These are phyloP conservation scores for Mylabris phalerata DNA, from an alignment of 1,140 invertebrate genomes.

Conservation along the genomic window DNA sequence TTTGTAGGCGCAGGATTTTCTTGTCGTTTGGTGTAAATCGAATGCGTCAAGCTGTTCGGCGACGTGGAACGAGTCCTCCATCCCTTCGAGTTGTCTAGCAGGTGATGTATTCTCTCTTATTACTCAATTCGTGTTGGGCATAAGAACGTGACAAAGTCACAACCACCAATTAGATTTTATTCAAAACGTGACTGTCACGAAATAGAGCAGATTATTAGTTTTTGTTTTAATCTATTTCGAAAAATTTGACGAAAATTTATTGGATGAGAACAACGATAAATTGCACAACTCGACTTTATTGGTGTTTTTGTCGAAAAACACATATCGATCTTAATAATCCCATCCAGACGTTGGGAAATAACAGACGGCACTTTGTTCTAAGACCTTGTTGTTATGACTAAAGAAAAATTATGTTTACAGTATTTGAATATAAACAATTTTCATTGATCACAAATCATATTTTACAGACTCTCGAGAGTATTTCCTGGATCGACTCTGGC, in stretches of 20 bases:
- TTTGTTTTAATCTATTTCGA: constrained; percentile 9
- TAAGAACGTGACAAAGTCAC: constrained; percentile 8
- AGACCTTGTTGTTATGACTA: too few relatives aligned
- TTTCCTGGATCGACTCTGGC: constrained; percentile 38
- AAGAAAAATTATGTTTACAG: too few relatives aligned
- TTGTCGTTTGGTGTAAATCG: constrained; percentile 27
- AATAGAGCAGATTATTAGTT: constrained; percentile 22
- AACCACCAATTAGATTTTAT: constrained; percentile 11
- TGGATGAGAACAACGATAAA: not conserved
- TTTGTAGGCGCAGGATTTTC: constrained; percentile 37
- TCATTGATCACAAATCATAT: constrained; percentile 14
- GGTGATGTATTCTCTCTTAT: constrained; percentile 23
- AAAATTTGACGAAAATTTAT: constrained; percentile 6
- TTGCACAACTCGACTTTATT: not conserved
- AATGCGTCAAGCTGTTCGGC: constrained; percentile 45
- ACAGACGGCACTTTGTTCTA: not conserved
- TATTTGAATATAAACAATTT: too few relatives aligned
- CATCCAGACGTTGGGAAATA: constrained; percentile 3
- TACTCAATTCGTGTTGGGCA: constrained; percentile 2
- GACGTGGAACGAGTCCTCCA: constrained; percentile 43
- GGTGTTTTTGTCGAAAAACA: not conserved
- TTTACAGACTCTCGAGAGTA: constrained; percentile 43
- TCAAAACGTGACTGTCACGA: constrained; percentile 19
- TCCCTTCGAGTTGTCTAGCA: constrained; percentile 44
- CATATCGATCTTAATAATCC: constrained; percentile 2